These are phyloP conservation scores for Darevskia mixta DNA, from an alignment of 2,797 vertebrate genomes.

Conservation along the genomic window DNA sequence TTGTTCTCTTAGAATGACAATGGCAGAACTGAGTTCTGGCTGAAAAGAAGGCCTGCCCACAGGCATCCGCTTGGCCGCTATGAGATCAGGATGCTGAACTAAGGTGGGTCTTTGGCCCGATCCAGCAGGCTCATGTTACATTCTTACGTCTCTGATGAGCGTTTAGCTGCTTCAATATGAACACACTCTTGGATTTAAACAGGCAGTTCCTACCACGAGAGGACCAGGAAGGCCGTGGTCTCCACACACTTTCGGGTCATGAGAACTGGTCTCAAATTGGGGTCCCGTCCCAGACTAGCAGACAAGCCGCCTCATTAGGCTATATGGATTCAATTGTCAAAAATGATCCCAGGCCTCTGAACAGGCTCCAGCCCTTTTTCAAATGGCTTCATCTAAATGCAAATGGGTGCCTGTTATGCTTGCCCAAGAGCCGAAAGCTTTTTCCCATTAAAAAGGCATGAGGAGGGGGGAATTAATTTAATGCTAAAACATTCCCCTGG, in stretches of 20 bases:
- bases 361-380: constrained; percentile 66
- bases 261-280: not conserved
- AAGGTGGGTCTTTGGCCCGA: too few relatives aligned
- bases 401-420: constrained; percentile 76
- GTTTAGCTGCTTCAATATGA: not conserved
- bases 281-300: constrained; percentile 49
- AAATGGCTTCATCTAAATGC: constrained; percentile 85
- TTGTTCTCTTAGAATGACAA: too few relatives aligned
- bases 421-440: constrained; percentile 75
- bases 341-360: constrained; percentile 66
- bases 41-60: too few relatives aligned
- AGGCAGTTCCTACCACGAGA: not conserved
- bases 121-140: too few relatives aligned
- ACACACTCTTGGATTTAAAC: not conserved
- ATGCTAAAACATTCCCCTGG: constrained; percentile 76
- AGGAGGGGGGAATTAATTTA: constrained; percentile 82
- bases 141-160: not conserved
- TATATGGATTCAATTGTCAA: constrained; percentile 76
- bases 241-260: not conserved
- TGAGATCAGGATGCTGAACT: too few relatives aligned
- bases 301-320: constrained; percentile 73
- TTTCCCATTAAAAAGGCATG: constrained; percentile 79
- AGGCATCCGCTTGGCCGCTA: not conserved
- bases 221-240: not conserved
- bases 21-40: too few relatives aligned